Conservation (phyloP, 2,113 vertebrate genomes). For the Podarcis raffonei region DNA sequence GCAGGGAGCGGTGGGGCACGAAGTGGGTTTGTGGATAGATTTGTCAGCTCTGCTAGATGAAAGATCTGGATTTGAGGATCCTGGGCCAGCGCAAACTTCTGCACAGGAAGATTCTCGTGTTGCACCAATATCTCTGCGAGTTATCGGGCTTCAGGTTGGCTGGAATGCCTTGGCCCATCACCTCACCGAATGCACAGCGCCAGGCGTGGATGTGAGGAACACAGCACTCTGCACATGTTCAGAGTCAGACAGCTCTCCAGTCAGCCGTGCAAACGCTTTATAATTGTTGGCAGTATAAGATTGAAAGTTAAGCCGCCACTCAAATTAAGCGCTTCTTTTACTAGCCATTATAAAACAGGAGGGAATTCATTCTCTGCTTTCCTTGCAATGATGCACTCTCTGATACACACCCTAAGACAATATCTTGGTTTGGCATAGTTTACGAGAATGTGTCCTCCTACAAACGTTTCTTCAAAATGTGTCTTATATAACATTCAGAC, state of each 20-base stretch:
- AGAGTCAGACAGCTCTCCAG: not conserved
- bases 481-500: not conserved
- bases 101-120: not conserved
- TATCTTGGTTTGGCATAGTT: not conserved
- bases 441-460: not conserved
- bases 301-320: not conserved
- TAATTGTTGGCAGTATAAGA: not conserved
- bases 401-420: not conserved
- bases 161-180: not conserved
- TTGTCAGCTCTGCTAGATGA: no score
- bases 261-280: not conserved
- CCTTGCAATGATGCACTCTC: not conserved
- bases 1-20: not conserved
- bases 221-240: not conserved
- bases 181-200: no score
- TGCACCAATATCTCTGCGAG: no score
- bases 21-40: not conserved
- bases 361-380: not conserved
- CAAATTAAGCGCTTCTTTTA: not conserved
- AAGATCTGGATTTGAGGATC: not conserved
- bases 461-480: not conserved
- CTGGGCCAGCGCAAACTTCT: not conserved
- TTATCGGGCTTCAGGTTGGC: no score
- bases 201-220: not conserved
- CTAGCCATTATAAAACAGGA: not conserved